These are phyloP conservation scores for Lasioglossum pauxillum DNA, from an alignment of 2,888 invertebrate genomes.

Conservation along the genomic window DNA sequence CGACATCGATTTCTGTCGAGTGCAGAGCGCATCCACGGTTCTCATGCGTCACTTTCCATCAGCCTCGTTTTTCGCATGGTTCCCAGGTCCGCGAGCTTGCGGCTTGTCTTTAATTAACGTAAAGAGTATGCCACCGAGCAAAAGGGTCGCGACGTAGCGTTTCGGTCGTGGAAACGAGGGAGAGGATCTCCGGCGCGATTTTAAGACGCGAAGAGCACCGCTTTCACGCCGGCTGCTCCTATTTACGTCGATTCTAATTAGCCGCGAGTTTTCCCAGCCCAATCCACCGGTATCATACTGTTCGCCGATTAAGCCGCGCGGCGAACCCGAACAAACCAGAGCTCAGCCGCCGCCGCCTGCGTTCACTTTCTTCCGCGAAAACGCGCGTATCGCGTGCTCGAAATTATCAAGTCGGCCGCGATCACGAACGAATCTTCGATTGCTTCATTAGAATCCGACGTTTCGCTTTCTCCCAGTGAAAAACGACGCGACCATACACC, in stretches of 20 bases:
- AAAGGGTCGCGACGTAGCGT: neutral
- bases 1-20: slow-evolving; percentile 14
- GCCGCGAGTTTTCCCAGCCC: slow-evolving; percentile 48
- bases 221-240: slow-evolving; percentile 61
- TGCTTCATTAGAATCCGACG: slow-evolving; percentile 31
- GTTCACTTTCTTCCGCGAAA: slow-evolving; percentile 47
- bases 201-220: slow-evolving; percentile 28
- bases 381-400: slow-evolving; percentile 49
- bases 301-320: slow-evolving; percentile 28
- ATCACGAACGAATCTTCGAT: slow-evolving; percentile 22
- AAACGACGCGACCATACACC: neutral
- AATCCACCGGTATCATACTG: neutral
- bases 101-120: slow-evolving; percentile 57
- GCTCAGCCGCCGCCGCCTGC: neutral
- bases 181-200: slow-evolving; percentile 48
- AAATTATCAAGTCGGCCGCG: slow-evolving; percentile 26
- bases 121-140: slow-evolving; percentile 22
- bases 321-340: neutral
- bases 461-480: slow-evolving; percentile 39
- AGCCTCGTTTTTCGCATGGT: slow-evolving; percentile 60
- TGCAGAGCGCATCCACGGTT: slow-evolving; percentile 41
- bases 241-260: slow-evolving; percentile 63
- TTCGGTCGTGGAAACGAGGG: slow-evolving; percentile 66
- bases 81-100: slow-evolving; percentile 65
- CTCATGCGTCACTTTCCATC: slow-evolving; percentile 73